Evolutionary conservation across 2,797 vertebrate genomes (phyloP), one percentile per base, ranked within the genome.

Genomic region (Sebastes jordani): DNA sequence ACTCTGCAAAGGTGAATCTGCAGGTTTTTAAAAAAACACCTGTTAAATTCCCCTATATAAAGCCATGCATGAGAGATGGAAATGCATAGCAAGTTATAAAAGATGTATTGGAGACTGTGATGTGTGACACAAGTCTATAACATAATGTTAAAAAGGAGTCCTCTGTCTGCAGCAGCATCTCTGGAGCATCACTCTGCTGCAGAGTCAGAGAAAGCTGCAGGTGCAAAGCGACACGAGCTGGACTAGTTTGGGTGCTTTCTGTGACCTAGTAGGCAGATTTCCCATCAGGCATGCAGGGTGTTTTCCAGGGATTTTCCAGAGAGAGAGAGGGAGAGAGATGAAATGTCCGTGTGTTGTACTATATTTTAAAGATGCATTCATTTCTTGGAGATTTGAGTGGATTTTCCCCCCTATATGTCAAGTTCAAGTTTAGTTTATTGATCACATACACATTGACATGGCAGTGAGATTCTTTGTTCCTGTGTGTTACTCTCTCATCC

Each of bases 141-240:
- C 18, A 30, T 49, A 7, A 74, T 74, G 55, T 78, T 79, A 54
- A 38, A 10, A 49, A 49, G 16, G 13, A 65, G 71, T 3, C 34
- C 60, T 32, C 30, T 56, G 80, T 75, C 34, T 71, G 86, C 86
- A 80, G 91, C 82, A 81, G 67, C 78, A 62, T 61, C 80, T 64
- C 29, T 36, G 60, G 69, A 86, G 80, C 74, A 52, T 73, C 74
- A 8, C 16, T 23, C 11, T 78, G 80, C 29, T 84, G 89, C 89
- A 88, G 86, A 89, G 78, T 84, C 80, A 75, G 60, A 25, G 42
- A 55, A 83, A 36, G 81, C 84, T 90, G 85, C 86, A 86, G 86
- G 86, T 87, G 84, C 75, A 74, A 38, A 71, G 23, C 6, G 22
- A 71, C 71, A 25, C 76, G 60, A n/a, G 18, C 67, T 74, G 80